A percentile compares a stretch with the other conserved stretches of the same genome.
Evolutionary conservation across 2,113 vertebrate genomes (phyloP).

Genomic region (Daboia siamensis): DNA sequence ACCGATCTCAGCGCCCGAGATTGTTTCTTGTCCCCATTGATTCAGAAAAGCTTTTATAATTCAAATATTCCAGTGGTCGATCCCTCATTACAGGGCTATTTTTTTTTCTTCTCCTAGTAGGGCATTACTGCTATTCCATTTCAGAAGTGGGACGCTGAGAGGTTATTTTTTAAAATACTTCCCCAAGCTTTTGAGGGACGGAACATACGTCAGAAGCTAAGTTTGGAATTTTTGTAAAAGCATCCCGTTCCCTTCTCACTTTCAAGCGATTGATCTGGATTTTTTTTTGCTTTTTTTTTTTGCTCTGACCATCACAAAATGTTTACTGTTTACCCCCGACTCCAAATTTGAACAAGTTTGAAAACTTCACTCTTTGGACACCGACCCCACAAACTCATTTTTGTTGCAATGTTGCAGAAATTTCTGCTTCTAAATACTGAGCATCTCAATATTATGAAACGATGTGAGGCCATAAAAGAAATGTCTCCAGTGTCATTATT

Average conservation of each 20-base stretch:
- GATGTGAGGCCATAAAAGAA: slow-evolving; percentile 2
- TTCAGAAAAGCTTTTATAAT: background rate
- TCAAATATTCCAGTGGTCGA: background rate
- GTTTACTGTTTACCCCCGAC: background rate
- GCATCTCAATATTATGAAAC: background rate
- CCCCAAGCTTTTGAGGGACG: background rate
- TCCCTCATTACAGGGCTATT: background rate
- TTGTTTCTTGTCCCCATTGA: background rate
- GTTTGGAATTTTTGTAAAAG: background rate
- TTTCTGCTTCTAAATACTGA: background rate
- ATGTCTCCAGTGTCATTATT: background rate
- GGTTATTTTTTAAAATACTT: background rate
- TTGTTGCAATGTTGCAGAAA: background rate
- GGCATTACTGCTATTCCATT: background rate
- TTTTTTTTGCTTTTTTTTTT: background rate
- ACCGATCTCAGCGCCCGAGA: background rate
- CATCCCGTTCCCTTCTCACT: background rate
- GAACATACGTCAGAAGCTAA: background rate
- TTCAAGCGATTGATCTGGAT: background rate
- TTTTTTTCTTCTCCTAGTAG: background rate
- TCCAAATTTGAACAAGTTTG: background rate
- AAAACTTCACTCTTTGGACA: background rate
- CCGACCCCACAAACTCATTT: background rate
- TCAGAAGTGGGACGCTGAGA: background rate
- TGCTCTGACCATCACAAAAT: background rate